Evolutionary conservation across 1,140 invertebrate species (phyloP).

Genomic region (Coenobita brevimanus): DNA sequence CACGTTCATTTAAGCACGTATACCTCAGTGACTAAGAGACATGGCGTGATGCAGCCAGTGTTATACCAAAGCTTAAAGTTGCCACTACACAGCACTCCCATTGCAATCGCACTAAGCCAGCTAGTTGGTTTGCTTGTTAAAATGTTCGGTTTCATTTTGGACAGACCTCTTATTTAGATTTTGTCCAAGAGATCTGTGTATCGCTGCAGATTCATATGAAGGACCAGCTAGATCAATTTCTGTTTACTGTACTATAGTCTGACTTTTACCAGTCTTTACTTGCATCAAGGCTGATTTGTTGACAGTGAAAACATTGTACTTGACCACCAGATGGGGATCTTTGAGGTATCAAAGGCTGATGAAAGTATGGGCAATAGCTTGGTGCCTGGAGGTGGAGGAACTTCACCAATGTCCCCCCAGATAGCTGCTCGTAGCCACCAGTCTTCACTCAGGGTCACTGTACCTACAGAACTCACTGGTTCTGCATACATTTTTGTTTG

Average conservation of each 20-base stretch:
- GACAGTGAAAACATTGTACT: constrained; percentile 87
- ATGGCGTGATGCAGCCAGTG: no score
- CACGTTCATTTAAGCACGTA: no score
- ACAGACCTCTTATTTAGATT: no score
- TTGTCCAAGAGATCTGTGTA: no score
- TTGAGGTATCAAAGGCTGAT: constrained; percentile 96
- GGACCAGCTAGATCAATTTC: no score
- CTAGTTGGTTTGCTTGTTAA: no score
- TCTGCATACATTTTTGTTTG: constrained; percentile 96
- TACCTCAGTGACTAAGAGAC: no score
- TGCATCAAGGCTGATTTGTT: constrained; percentile 16
- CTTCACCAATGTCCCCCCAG: constrained; percentile 71
- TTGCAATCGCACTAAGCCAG: no score
- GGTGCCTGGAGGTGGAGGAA: constrained; percentile 77
- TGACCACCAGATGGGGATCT: constrained; percentile 91
- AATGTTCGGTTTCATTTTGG: no score
- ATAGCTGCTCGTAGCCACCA: constrained; percentile 75
- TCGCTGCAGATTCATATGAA: no score
- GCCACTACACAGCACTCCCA: no score
- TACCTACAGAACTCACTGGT: constrained; percentile 95
- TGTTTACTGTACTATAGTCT: background rate
- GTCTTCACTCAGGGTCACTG: constrained; percentile 91
- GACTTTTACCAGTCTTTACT: constrained; percentile 18
- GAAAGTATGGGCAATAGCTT: constrained; percentile 74
- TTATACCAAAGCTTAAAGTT: no score